Evolutionary conservation across 1,140 invertebrate species (phyloP), one percentile per base, ranked within the genome.

Genomic region (Meloidogyne chitwoodi): DNA sequence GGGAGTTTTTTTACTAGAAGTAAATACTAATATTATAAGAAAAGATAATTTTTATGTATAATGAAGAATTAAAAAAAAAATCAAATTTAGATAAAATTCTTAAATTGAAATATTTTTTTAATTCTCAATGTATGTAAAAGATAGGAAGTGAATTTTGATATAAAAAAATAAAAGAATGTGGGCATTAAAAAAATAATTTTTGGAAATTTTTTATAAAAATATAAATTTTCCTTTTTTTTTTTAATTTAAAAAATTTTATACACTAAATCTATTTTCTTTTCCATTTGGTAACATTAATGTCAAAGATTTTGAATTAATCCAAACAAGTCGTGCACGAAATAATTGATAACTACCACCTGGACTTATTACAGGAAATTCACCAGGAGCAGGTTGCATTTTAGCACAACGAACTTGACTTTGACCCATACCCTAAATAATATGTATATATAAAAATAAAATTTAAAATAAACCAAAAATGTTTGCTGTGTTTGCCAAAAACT

Each of bases 401-500:
- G 83, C 56, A 44, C 83, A 82, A 22, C 80, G 78, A 27, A 87
- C 74, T 34, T 77, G 78, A 1, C 93, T 95, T 81, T 92, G 94
- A 88, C 94, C 95, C 44, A 94, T 94, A 87, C 95, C 95, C 38
- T 95, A 95, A 88, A 96, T 95, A 92, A 95, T 93, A 64, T 93
- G 93, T 31, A 91, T 91, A 19, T 91, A 91, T 31, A 26, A 41
- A 65, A 24, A 29, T 29, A 71, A 83, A 84, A n/a, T n/a, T n/a
- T n/a, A n/a, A 86, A 80, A 89, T 91, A 91, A 56, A 76, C 85
- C 85, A 87, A 81, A 90, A 91, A 91, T 22, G 78, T 74, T 74
- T 90, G 90, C 79, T 91, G 91, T 83, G 94, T 96, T 91, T 98
- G 95, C 95, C 96, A 99, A 89, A 99, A 98, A 76, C 92, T 94